Evolutionary conservation across 2,888 invertebrate genomes (phyloP).

Genomic region (Brenthis daphne): DNA sequence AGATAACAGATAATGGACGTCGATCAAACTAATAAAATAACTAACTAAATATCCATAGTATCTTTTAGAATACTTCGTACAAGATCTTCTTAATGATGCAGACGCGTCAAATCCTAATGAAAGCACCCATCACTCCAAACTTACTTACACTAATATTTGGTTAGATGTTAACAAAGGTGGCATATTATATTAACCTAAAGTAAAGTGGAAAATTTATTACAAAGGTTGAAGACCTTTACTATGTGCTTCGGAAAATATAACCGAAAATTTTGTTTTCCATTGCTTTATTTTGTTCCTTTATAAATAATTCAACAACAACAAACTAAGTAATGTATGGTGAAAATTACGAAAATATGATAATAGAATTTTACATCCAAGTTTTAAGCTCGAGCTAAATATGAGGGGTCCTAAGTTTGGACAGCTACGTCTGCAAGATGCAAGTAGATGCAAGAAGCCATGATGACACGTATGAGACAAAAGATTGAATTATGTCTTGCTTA

Average conservation of each 20-base stretch:
- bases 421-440: slow-evolving; percentile 52
- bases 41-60: too few relatives aligned
- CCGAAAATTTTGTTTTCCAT: slow-evolving; percentile 26
- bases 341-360: not conserved
- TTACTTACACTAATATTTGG: slow-evolving; percentile 68
- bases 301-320: not conserved
- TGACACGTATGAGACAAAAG: slow-evolving; percentile 59
- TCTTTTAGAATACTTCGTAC: not conserved
- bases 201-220: slow-evolving; percentile 67
- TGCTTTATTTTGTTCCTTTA: slow-evolving; percentile 14
- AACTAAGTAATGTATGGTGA: slow-evolving; percentile 38
- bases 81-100: slow-evolving; percentile 12
- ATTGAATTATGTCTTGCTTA: slow-evolving; percentile 49
- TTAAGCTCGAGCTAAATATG: slow-evolving; percentile 55
- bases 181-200: slow-evolving; percentile 68
- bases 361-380: slow-evolving; percentile 26
- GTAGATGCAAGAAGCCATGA: slow-evolving; percentile 51
- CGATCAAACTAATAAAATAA: too few relatives aligned
- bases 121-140: slow-evolving; percentile 45
- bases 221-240: slow-evolving; percentile 52
- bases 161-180: slow-evolving; percentile 67
- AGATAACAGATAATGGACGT: too few relatives aligned
- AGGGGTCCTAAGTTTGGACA: slow-evolving; percentile 64
- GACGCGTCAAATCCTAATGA: slow-evolving; percentile 31
- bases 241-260: not conserved